Conservation (phyloP, 2,888 invertebrate genomes). For the Cantharis lateralis region DNA sequence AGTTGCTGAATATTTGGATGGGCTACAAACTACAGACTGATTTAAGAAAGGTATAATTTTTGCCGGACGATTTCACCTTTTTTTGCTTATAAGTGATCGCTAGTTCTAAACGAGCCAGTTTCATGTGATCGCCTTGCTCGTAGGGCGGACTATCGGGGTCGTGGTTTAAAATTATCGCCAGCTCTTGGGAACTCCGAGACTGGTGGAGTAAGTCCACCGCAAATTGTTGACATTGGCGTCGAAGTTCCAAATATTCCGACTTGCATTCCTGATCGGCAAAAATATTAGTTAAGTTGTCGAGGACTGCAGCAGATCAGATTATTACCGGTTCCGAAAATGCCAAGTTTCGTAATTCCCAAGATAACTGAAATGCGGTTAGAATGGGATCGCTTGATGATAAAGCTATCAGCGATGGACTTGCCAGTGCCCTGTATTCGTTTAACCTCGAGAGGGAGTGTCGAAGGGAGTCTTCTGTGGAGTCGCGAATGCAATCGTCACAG, state of each 20-base stretch:
- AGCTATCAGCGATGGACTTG: slow-evolving; percentile 92
- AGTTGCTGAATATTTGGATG: slow-evolving; percentile 95
- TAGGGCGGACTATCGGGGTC: slow-evolving; percentile 76
- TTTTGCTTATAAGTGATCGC: slow-evolving; percentile 96
- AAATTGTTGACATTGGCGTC: slow-evolving; percentile 86
- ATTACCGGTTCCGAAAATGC: slow-evolving; percentile 82
- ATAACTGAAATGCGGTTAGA: slow-evolving; percentile 90
- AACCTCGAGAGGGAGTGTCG: slow-evolving; percentile 86
- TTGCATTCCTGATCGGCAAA: slow-evolving; percentile 73
- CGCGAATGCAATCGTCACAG: slow-evolving; percentile 84
- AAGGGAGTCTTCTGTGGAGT: slow-evolving; percentile 75
- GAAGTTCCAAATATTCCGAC: slow-evolving; percentile 83
- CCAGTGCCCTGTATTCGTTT: slow-evolving; percentile 89
- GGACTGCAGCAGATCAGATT: too few relatives aligned
- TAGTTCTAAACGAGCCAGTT: slow-evolving; percentile 81
- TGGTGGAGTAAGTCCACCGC: slow-evolving; percentile 91
- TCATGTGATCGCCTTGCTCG: slow-evolving; percentile 81
- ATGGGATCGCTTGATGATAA: slow-evolving; percentile 91
- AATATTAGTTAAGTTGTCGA: too few relatives aligned
- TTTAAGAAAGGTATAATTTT: slow-evolving; percentile 7
- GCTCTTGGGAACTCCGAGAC: slow-evolving; percentile 88
- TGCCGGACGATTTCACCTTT: slow-evolving; percentile 64
- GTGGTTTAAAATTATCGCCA: slow-evolving; percentile 92
- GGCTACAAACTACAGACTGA: slow-evolving; percentile 80
- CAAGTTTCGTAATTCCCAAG: slow-evolving; percentile 90